Conservation (phyloP, 2,888 invertebrate species). For the Rhagophthalmus giganteus region DNA sequence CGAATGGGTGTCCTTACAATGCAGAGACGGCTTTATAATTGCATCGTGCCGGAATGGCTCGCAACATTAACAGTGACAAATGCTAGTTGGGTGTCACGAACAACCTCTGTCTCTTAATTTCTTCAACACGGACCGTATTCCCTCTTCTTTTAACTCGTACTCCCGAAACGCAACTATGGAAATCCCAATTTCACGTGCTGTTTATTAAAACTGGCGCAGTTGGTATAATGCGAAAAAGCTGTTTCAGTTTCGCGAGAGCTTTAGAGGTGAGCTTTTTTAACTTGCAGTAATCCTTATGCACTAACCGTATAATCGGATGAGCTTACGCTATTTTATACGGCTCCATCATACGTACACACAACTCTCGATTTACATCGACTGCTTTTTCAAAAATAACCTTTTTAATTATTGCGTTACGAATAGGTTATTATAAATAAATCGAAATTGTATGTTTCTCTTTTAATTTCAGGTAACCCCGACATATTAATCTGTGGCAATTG, state of each 20-base stretch:
- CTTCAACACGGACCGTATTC: conserved; percentile 28
- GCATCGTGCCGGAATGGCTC: conserved; percentile 36
- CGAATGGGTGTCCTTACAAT: conserved; percentile 32
- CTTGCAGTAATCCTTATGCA: conserved; percentile 32
- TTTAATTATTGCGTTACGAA: conserved; percentile 2
- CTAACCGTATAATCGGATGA: conserved; percentile 35
- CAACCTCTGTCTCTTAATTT: conserved; percentile 23
- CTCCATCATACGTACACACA: conserved; percentile 20
- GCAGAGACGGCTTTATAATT: conserved; percentile 38
- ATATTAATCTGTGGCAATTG: conserved; percentile 78
- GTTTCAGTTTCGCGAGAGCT: conserved; percentile 22
- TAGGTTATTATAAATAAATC: not conserved
- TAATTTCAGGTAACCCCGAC: conserved; percentile 67
- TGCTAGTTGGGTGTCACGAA: conserved; percentile 31
- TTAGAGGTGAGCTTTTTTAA: conserved; percentile 27
- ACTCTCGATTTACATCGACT: conserved; percentile 26
- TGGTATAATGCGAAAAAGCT: conserved; percentile 27
- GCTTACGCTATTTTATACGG: conserved; percentile 26
- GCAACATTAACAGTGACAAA: conserved; percentile 39
- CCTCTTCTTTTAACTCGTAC: conserved; percentile 6
- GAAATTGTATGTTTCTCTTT: conserved; percentile 15
- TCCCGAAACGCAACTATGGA: not conserved
- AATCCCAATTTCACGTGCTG: conserved; percentile 19
- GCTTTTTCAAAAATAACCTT: conserved; percentile 8
- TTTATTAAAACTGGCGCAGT: conserved; percentile 23